Evolutionary conservation across 2,113 vertebrate genomes (phyloP), one percentile per base, ranked within the genome.

Genomic region (Crypturellus undulatus): DNA sequence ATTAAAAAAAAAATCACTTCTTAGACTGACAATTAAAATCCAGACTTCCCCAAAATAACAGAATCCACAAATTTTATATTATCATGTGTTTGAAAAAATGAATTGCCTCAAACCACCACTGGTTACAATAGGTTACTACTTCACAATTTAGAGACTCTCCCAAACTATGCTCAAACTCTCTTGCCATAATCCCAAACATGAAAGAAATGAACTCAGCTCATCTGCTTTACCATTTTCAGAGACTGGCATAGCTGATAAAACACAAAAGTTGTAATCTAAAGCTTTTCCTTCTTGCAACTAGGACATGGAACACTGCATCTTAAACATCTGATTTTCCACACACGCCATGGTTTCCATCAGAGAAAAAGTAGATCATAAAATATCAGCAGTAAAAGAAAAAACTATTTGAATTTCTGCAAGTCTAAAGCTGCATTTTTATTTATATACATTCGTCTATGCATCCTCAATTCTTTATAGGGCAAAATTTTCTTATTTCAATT

Each of bases 141-240:
- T 82, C 38, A 70, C 52, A 75, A 49, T 67, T 47, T 13, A 30
- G 5, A 45, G 11, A 16, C 28, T 24, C 34, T 47, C 76, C 56
- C 34, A 93, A 82, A 93, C 13, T 1, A 2, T 3, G 9, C 71
- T 58, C 0, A 3, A 21, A 79, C 26, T 26, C 52, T 67, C 32
- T 51, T 36, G 75, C 54, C 24, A 78, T 72, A 79, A 63, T 10
- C 3, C 4, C 13, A 47, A 43, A 24, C 40, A n/a, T 79, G 10
- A 38, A 7, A 77, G 22, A 78, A 70, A 40, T 11, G 32, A 13
- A 30, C 36, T 68, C 56, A 21, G 2, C n/a, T 77, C 0, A 49
- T 30, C 17, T 38, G 6, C 52, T 65, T 67, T 58, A 43, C 24
- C 59, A 60, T 54, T 63, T 1, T 3, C 0, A 0, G 6, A 56